These are phyloP conservation scores for Leiothrix lutea DNA, from an alignment of 2,113 vertebrate species.

Conservation along the genomic window DNA sequence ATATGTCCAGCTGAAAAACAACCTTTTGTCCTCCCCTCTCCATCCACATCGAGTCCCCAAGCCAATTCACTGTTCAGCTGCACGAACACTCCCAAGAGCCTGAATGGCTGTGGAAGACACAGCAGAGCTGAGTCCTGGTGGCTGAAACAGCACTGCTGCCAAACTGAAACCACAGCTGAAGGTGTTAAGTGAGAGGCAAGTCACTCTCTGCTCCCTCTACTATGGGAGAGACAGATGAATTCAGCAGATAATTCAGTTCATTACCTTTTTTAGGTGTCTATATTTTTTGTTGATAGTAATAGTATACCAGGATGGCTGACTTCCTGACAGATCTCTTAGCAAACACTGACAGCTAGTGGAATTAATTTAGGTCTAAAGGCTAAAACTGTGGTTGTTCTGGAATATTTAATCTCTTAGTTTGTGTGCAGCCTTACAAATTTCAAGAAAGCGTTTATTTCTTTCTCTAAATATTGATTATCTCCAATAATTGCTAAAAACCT, in stretches of 20 bases:
- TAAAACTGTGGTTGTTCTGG: not conserved
- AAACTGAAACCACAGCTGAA: not conserved
- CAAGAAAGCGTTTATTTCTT: not conserved
- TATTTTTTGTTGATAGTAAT: not conserved
- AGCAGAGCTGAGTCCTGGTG: not conserved
- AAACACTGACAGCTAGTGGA: not conserved
- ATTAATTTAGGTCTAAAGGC: not conserved
- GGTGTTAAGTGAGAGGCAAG: not conserved
- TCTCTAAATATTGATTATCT: not conserved
- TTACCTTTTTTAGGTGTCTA: not conserved
- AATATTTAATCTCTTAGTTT: not conserved
- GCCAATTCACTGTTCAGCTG: not conserved
- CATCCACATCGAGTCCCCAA: not conserved
- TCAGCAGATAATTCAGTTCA: not conserved
- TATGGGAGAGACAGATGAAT: not conserved
- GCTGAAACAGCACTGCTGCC: not conserved
- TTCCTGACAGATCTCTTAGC: not conserved
- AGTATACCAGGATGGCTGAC: not conserved
- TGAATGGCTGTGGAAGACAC: not conserved
- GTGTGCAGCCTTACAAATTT: not conserved
- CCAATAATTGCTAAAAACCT: not conserved
- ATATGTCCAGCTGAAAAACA: not conserved
- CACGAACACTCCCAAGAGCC: not conserved
- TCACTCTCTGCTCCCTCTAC: not conserved
- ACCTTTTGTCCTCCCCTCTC: not conserved